A percentile compares a stretch with the other conserved stretches of the same genome.
phyloP scores from a whole-genome alignment of 2,113 vertebrate species.

The Baryphthengus martii region DNA sequence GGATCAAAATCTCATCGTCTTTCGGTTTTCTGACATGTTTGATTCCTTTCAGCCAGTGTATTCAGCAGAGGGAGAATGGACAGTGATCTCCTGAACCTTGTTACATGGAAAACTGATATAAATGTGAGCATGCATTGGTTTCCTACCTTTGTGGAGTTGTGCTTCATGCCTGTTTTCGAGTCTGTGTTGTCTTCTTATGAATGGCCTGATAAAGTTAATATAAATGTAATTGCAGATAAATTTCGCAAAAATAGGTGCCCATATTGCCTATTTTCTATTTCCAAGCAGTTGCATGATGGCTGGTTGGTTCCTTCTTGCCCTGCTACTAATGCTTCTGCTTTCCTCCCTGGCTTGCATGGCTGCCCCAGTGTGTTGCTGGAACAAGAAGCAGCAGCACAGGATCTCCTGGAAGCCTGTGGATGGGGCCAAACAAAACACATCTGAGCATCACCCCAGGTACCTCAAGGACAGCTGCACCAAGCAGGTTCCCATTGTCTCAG shows the following conservation, averaged over 20 bases:
- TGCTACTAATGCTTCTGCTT: not conserved
- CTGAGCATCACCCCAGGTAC: not conserved
- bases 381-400: not conserved
- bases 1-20: not conserved
- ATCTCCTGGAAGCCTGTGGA: not conserved
- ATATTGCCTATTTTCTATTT: not conserved
- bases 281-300: not conserved
- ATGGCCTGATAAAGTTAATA: not conserved
- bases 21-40: not conserved
- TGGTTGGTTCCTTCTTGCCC: not conserved
- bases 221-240: not conserved
- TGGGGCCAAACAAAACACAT: slow-evolving; percentile 6
- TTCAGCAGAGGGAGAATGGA: not conserved
- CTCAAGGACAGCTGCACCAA: not conserved
- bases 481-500: not conserved
- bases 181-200: not conserved
- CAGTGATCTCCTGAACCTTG: not conserved
- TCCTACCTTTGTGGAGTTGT: not conserved
- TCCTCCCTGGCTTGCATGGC: not conserved
- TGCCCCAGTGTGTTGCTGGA: not conserved
- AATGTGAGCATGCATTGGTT: not conserved
- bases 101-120: not conserved
- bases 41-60: not conserved
- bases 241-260: not conserved
- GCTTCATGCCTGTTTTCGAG: not conserved